Percentiles rank a stretch among this genome's conserved stretches.
phyloP scores from a whole-genome alignment of 2,797 vertebrate species.

The Iguana delicatissima region DNA sequence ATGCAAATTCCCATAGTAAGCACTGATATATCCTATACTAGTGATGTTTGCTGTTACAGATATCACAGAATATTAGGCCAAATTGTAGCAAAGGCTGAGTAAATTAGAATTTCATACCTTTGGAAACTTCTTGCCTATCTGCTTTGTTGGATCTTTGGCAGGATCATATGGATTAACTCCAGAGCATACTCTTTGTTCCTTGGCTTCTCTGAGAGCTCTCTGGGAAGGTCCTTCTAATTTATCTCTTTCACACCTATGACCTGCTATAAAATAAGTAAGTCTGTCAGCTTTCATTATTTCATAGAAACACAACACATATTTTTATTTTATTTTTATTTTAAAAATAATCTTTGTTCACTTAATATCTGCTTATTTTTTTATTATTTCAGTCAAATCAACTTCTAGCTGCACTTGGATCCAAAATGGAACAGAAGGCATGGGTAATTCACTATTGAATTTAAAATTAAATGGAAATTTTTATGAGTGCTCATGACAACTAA shows the following conservation, averaged over 20 bases:
- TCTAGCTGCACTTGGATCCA: not conserved
- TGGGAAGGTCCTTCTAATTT: slow-evolving; percentile 67
- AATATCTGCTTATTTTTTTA: not conserved
- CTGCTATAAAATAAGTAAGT: slow-evolving; percentile 60
- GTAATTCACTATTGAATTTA: not conserved
- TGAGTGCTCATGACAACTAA: not conserved
- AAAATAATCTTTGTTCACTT: not conserved
- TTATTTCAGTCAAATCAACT: not conserved
- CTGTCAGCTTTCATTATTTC: slow-evolving; percentile 7
- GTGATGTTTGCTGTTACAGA: not conserved
- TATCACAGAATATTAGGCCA: not conserved
- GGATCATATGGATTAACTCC: slow-evolving; percentile 25
- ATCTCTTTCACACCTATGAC: slow-evolving; percentile 49
- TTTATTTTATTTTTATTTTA: not conserved
- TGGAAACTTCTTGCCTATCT: slow-evolving; percentile 52
- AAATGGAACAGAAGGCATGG: not conserved
- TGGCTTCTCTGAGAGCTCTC: slow-evolving; percentile 72
- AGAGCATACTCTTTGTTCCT: slow-evolving; percentile 61
- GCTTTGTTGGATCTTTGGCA: slow-evolving; percentile 63
- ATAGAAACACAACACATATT: slow-evolving; percentile 1
- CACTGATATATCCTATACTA: not conserved
- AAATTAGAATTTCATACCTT: slow-evolving; percentile 71
- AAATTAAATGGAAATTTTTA: too few relatives aligned
- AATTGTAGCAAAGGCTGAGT: not conserved
- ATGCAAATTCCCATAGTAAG: not conserved